Percentiles rank a stretch among this genome's conserved stretches.
Conservation (phyloP, 1,140 invertebrate genomes). For the Parapsyche elsis region DNA sequence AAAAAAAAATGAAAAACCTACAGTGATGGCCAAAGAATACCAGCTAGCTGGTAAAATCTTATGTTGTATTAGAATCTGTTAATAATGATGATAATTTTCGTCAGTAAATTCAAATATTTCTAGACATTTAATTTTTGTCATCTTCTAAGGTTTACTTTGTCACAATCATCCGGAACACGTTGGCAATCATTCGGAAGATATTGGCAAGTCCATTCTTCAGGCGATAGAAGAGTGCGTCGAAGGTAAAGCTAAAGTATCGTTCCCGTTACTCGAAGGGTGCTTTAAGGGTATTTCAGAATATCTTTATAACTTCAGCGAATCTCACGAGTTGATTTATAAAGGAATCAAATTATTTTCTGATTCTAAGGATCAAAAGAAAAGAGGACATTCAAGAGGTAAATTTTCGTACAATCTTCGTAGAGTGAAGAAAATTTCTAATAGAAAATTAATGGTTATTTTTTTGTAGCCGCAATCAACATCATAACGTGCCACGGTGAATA, state of each 20-base stretch:
- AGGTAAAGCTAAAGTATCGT: slow-evolving; percentile 40
- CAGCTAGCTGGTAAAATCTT: slow-evolving; percentile 36
- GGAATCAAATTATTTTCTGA: slow-evolving; percentile 43
- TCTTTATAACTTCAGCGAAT: slow-evolving; percentile 13
- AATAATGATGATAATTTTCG: neutral
- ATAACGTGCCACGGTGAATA: slow-evolving; percentile 30
- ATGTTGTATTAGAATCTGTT: neutral
- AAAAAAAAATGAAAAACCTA: slow-evolving; percentile 41
- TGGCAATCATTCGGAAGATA: neutral
- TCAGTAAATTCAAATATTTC: too few species aligned
- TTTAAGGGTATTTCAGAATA: slow-evolving; percentile 25
- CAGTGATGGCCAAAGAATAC: slow-evolving; percentile 43
- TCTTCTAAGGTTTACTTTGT: slow-evolving; percentile 25
- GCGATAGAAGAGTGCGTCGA: slow-evolving; percentile 21
- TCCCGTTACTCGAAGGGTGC: slow-evolving; percentile 33
- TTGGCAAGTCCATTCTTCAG: slow-evolving; percentile 35
- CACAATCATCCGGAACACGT: slow-evolving; percentile 34
- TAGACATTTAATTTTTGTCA: neutral
- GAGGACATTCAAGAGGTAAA: slow-evolving; percentile 46
- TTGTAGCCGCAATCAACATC: slow-evolving; percentile 39
- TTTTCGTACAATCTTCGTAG: neutral
- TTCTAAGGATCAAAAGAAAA: slow-evolving; percentile 42
- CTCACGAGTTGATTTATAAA: slow-evolving; percentile 34
- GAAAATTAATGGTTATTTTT: neutral
- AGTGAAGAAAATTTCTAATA: too few species aligned